Conservation (phyloP, 2,888 invertebrate genomes). For the Pristionchus entomophagus region DNA sequence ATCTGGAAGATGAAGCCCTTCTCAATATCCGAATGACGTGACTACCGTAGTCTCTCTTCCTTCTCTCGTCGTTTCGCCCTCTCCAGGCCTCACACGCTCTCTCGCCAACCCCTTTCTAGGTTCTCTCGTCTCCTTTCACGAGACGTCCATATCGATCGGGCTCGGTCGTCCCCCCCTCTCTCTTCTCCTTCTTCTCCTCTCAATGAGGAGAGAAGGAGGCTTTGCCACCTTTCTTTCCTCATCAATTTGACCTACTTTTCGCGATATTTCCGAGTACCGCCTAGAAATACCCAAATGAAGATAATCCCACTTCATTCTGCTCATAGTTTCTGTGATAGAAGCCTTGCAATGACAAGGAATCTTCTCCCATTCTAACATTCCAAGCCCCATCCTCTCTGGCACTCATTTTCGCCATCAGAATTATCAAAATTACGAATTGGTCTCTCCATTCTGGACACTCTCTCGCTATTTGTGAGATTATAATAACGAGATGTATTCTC, state of each 20-base stretch:
- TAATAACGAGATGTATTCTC: no score
- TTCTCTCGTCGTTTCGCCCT: not conserved
- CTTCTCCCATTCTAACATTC: no score
- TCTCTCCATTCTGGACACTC: no score
- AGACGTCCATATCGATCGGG: conserved; percentile 17
- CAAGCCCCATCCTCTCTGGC: no score
- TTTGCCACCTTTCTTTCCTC: not conserved
- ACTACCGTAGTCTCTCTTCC: conserved; percentile 1
- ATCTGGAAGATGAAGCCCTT: not conserved
- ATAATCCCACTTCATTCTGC: no score
- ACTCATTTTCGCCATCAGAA: no score
- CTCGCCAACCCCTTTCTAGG: not conserved
- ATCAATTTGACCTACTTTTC: not conserved
- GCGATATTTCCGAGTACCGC: no score
- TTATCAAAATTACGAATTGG: no score
- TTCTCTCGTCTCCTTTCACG: not conserved
- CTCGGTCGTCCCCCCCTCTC: not conserved
- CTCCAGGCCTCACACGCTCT: not conserved
- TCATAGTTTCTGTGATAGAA: no score
- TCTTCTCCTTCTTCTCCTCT: conserved; percentile 3
- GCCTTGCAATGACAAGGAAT: no score
- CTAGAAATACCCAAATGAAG: no score
- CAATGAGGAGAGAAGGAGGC: not conserved
- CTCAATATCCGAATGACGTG: conserved; percentile 38
- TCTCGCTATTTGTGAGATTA: no score